phyloP scores from a whole-genome alignment of 2,888 invertebrate species.

The Andrena bucephala region DNA sequence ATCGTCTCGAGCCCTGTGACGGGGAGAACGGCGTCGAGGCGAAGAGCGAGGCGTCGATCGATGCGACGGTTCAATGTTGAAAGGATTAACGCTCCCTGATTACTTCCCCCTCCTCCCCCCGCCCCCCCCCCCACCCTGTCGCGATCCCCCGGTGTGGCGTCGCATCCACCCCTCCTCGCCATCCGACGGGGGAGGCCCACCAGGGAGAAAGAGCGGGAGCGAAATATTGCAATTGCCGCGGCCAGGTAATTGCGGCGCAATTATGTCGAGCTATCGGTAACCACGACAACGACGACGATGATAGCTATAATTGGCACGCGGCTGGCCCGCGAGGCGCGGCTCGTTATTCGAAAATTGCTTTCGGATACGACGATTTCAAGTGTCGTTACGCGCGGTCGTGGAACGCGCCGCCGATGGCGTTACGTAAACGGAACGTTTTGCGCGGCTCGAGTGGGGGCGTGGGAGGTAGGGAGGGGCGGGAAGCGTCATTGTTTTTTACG shows the following conservation, averaged over 20 bases:
- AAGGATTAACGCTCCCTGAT: slow-evolving; percentile 64
- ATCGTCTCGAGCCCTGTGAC: slow-evolving; percentile 43
- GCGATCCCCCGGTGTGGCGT: slow-evolving; percentile 1
- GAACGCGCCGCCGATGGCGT: slow-evolving; percentile 37
- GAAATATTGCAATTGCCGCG: slow-evolving; percentile 47
- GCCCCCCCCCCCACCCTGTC: not conserved
- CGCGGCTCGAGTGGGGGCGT: not conserved
- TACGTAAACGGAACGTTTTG: slow-evolving; percentile 38
- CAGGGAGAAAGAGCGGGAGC: not conserved
- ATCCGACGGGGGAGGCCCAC: slow-evolving; percentile 4
- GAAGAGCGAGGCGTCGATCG: slow-evolving; percentile 26
- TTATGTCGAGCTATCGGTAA: slow-evolving; percentile 66
- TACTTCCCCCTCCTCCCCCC: slow-evolving; percentile 33
- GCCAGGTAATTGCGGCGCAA: slow-evolving; percentile 70
- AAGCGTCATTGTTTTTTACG: slow-evolving; percentile 51
- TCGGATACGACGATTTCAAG: slow-evolving; percentile 54
- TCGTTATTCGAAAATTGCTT: slow-evolving; percentile 60
- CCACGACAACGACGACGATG: slow-evolving; percentile 29
- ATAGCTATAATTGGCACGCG: slow-evolving; percentile 55
- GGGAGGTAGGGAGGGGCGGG: no score
- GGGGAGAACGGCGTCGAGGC: slow-evolving; percentile 10
- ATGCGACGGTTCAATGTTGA: slow-evolving; percentile 67
- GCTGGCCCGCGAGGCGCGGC: slow-evolving; percentile 31
- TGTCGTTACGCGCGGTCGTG: slow-evolving; percentile 39
- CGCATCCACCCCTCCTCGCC: not conserved